Conservation (phyloP, 2,888 invertebrate species). For the Nephrotoma flavescens region DNA sequence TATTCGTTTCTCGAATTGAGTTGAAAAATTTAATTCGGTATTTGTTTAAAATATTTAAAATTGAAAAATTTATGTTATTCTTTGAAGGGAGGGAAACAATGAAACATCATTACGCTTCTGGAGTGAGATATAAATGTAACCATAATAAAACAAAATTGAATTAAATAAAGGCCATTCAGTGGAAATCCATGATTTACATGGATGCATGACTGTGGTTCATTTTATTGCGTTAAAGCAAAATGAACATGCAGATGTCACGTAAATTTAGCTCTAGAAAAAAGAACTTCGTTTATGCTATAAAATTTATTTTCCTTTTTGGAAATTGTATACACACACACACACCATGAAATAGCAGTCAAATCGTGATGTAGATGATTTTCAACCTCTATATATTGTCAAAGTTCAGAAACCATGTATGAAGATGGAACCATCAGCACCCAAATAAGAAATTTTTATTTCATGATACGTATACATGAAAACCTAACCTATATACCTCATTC, state of each 20-base stretch:
- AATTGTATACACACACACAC: no score
- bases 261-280: background rate
- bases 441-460: background rate
- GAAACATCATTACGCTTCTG: background rate
- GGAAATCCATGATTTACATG: no score
- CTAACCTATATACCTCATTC: background rate
- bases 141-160: background rate
- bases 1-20: background rate
- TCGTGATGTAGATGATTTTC: background rate
- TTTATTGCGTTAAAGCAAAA: background rate
- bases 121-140: background rate
- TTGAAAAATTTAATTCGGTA: background rate
- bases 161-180: background rate
- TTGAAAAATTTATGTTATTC: background rate
- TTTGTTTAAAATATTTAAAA: background rate
- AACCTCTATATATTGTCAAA: background rate
- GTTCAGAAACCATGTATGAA: background rate
- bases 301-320: no score
- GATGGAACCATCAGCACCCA: background rate
- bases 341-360: background rate
- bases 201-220: background rate
- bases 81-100: background rate
- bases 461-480: background rate
- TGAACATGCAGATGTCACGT: background rate
- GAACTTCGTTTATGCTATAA: no score